Base-by-base conservation (phyloP, 53 echinoderm and acorn worm species). In the Astropecten irregularis region DNA sequence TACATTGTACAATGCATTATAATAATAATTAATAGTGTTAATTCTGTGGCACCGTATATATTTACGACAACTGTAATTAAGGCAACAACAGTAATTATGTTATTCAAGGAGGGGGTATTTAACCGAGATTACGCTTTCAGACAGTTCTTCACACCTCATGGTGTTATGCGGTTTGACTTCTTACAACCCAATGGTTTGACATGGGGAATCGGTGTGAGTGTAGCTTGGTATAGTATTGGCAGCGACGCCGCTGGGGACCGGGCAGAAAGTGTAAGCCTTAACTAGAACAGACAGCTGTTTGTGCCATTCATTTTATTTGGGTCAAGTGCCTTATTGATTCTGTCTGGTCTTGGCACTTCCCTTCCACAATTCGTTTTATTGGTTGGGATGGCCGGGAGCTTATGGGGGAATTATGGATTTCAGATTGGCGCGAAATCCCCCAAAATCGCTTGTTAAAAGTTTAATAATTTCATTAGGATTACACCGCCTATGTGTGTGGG, bases 281-380 rank as follows among this genome's bases (percentile, higher is more conserved):
- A 68, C 42, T 68, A 28, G 68, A 68, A 20, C 68, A 68, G 47
- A 68, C 68, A 68, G 68, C 23, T 68, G 68, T 38, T 21, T 7
- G 9, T 44, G 47, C 19, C 68, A 68, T 68, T 44, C 68, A 26
- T 1, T 23, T 42, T 68, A 46, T 68, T 42, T 68, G 29, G 68
- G 68, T 68, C 68, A 68, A 68, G 47, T 26, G 68, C 14, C n/a
- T 42, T 68, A 68, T 68, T 46, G 68, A 68, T 68, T 68, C 14
- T 46, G 68, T 46, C 42, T 68, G 42, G 68, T 23, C 26, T 20
- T 15, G 18, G 27, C 46, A 44, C 68, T 68, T 68, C 68, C 10
- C 47, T 27, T 9, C 42, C 42, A 42, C 42, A 8, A 8, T 42
- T 42, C 11, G 6, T 42, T 42, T 42, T 11, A 6, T 42, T 42